Conservation (phyloP, 2,888 invertebrate species). For the Eristalis pertinax region DNA sequence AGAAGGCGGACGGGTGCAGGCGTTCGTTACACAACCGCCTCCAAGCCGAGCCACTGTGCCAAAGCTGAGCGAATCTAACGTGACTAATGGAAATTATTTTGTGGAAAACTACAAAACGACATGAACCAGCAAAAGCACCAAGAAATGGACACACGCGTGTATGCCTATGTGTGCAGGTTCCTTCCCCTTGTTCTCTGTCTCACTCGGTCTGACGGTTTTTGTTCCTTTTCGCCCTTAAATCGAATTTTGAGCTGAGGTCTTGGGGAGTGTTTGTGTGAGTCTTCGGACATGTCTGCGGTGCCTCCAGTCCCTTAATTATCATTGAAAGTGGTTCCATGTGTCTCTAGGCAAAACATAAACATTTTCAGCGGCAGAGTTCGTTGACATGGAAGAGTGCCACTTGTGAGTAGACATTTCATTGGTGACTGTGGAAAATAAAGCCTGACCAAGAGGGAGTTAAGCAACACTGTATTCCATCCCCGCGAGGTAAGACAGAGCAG, state of each 20-base stretch:
- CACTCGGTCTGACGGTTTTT: not conserved
- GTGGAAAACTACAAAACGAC: constrained; percentile 21
- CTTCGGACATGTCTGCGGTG: not conserved
- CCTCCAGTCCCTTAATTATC: not conserved
- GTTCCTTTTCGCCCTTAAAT: not conserved
- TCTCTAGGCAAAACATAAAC: too few species aligned
- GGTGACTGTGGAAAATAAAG: too few species aligned
- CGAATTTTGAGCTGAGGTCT: not conserved
- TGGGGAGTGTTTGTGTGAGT: not conserved
- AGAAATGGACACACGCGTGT: not conserved
- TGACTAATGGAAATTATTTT: constrained; percentile 58
- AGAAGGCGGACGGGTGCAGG: not conserved
- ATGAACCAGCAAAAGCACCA: not conserved
- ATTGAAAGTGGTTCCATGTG: too few species aligned
- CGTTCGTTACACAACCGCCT: not conserved
- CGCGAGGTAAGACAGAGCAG: too few species aligned
- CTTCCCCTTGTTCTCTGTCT: not conserved
- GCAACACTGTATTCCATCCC: too few species aligned
- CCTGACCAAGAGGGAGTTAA: too few species aligned
- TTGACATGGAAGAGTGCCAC: too few species aligned
- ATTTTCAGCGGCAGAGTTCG: too few species aligned
- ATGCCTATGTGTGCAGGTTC: not conserved
- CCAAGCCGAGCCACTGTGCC: not conserved
- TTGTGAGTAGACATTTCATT: too few species aligned
- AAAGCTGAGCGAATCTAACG: constrained; percentile 38